Percentiles rank a stretch among this genome's conserved stretches.
phyloP scores from a whole-genome alignment of 1,140 invertebrate species.

The Pseudomyrmex dendroicus region DNA sequence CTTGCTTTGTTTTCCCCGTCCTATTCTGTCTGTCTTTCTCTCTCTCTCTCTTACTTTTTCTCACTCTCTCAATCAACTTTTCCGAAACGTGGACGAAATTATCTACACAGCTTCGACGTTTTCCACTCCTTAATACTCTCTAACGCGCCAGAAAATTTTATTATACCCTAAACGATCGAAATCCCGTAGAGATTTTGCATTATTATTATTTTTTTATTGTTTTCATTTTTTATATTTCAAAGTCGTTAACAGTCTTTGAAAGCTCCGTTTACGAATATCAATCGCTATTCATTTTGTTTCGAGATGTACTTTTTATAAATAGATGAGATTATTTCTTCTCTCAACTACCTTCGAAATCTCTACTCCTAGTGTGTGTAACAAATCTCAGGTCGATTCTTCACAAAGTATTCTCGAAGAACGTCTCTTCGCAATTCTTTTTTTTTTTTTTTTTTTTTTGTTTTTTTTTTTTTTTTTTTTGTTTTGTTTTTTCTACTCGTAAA shows the following conservation, averaged over 20 bases:
- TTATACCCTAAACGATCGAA: neutral
- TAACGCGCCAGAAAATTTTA: neutral
- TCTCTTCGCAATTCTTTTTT: too few relatives aligned
- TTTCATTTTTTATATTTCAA: neutral
- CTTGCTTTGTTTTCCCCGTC: neutral
- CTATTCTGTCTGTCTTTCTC: neutral
- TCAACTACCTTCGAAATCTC: neutral
- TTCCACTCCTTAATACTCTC: slow-evolving; percentile 13
- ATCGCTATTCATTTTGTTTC: neutral
- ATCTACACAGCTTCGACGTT: slow-evolving; percentile 36
- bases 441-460: neutral
- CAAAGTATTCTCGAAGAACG: too few relatives aligned
- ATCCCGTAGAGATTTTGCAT: neutral
- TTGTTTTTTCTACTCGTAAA: slow-evolving; percentile 54
- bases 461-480: neutral
- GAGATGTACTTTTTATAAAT: neutral
- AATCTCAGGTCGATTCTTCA: neutral
- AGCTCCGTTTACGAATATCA: neutral
- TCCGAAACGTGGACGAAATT: neutral
- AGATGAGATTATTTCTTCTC: neutral
- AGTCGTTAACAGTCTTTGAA: neutral
- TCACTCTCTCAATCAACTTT: neutral
- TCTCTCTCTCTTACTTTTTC: slow-evolving; percentile 21
- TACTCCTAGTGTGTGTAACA: neutral
- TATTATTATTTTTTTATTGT: neutral